Evolutionary conservation across 2,888 invertebrate genomes (phyloP).

Genomic region (Syrista parreyssii): DNA sequence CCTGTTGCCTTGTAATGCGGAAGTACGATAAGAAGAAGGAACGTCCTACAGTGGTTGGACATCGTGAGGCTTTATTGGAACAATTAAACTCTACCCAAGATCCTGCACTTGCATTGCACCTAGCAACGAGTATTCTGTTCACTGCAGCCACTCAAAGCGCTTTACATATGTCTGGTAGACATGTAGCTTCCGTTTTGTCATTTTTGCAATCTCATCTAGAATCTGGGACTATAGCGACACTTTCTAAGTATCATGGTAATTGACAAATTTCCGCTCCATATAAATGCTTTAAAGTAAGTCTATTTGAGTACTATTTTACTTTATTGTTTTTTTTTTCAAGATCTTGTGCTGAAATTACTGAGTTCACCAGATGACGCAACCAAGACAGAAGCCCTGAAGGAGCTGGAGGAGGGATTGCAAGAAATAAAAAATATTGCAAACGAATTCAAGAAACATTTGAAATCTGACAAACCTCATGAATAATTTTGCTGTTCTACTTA

Average conservation of each 20-base stretch:
- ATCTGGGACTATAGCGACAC: conserved; percentile 72
- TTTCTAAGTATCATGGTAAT: conserved; percentile 84
- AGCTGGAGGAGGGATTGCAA: conserved; percentile 67
- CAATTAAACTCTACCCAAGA: conserved; percentile 82
- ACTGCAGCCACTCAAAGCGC: conserved; percentile 83
- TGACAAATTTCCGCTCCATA: conserved; percentile 22
- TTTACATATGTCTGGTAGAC: conserved; percentile 93
- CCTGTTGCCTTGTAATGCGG: conserved; percentile 83
- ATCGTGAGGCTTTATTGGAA: conserved; percentile 83
- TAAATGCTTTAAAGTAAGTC: neutral
- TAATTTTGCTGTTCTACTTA: conserved; percentile 16
- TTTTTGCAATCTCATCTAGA: conserved; percentile 79
- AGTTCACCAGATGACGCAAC: conserved; percentile 67
- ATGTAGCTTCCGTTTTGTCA: conserved; percentile 83
- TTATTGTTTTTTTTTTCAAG: conserved; percentile 63
- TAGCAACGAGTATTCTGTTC: conserved; percentile 82
- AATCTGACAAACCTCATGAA: conserved; percentile 50
- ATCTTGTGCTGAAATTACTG: conserved; percentile 74
- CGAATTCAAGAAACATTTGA: conserved; percentile 67
- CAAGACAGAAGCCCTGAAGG: conserved; percentile 68
- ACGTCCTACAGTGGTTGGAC: conserved; percentile 79
- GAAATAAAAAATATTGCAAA: conserved; percentile 69
- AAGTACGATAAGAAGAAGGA: conserved; percentile 93
- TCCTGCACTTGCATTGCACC: conserved; percentile 82
- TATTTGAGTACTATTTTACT: conserved; percentile 3